phyloP scores from a whole-genome alignment of 2,113 vertebrate genomes.

The Oryzias javanicus region DNA sequence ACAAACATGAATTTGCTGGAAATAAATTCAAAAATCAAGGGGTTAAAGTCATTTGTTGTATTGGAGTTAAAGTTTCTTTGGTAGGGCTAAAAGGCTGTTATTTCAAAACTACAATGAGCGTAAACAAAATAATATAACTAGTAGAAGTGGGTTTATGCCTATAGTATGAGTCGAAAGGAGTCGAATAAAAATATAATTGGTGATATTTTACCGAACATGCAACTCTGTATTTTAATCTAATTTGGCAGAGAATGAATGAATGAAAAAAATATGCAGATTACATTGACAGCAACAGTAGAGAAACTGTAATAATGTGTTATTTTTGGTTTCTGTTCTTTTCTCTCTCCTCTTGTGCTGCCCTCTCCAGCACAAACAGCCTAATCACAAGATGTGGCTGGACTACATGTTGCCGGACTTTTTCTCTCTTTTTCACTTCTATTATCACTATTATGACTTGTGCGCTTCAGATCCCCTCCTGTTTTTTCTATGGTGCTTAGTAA shows the following conservation, averaged over 20 bases:
- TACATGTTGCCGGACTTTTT: conserved; percentile 3
- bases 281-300: background rate
- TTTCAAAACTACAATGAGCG: no score
- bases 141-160: no score
- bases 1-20: no score
- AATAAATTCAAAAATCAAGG: no score
- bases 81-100: no score
- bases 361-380: conserved; percentile 21
- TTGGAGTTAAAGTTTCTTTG: no score
- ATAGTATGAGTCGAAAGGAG: no score
- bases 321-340: conserved; percentile 12
- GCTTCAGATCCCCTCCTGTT: conserved; percentile 54
- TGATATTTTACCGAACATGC: no score
- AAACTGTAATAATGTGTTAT: background rate
- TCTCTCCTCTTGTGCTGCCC: conserved; percentile 16
- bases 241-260: conserved; percentile 4
- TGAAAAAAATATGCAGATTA: conserved; percentile 1
- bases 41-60: no score
- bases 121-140: no score
- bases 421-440: conserved; percentile 9
- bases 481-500: conserved; percentile 59
- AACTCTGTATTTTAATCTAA: no score
- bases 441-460: conserved; percentile 41
- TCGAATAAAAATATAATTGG: no score
- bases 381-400: conserved; percentile 25